These are phyloP conservation scores for Cranoglanis bouderius DNA, from an alignment of 2,113 vertebrate genomes.

Conservation along the genomic window DNA sequence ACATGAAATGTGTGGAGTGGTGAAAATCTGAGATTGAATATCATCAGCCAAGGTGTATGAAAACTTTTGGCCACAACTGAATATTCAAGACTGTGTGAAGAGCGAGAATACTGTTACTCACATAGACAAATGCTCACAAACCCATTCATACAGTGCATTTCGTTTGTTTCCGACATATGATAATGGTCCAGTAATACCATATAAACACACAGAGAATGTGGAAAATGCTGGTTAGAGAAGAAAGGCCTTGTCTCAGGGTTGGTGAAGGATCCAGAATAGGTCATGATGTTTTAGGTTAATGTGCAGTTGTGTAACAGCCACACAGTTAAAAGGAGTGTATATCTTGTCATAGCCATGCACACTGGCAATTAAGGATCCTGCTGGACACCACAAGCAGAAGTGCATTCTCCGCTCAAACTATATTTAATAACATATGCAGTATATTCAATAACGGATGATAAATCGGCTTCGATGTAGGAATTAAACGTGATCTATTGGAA, in stretches of 20 bases:
- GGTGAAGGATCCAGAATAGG: background rate
- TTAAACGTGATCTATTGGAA: slow-evolving; percentile 23
- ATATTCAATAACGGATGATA: background rate
- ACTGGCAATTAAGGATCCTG: background rate
- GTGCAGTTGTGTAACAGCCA: background rate
- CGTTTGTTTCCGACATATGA: background rate
- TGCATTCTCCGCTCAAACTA: no score
- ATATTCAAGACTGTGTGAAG: background rate
- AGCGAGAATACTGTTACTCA: no score
- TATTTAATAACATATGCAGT: background rate
- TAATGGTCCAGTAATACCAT: background rate
- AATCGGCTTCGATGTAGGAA: background rate
- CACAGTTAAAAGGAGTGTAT: background rate
- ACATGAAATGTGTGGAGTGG: no score
- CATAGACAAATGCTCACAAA: no score
- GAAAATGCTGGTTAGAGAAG: background rate
- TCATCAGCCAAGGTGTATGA: background rate
- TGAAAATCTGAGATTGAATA: no score
- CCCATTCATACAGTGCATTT: background rate
- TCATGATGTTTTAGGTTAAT: background rate
- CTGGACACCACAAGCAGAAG: background rate
- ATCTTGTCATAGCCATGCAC: background rate
- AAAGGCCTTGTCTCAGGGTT: slow-evolving; percentile 28
- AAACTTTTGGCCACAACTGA: background rate
- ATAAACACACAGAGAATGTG: background rate